These are phyloP conservation scores for Cancer borealis DNA, from an alignment of 2,888 invertebrate species.

Conservation along the genomic window DNA sequence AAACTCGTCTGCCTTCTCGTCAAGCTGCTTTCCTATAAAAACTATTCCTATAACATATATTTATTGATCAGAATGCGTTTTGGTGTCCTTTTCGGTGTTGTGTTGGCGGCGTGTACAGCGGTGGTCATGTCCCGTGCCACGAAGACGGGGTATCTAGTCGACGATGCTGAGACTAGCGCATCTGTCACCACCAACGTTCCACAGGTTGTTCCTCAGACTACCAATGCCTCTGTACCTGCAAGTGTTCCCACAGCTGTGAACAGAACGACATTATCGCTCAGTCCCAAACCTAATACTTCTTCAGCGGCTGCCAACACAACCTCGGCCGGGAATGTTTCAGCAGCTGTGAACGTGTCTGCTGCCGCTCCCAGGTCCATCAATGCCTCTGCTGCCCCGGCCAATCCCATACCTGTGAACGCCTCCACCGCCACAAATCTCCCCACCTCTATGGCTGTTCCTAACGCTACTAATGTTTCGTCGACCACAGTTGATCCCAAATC, in stretches of 20 bases:
- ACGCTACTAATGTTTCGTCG: neutral
- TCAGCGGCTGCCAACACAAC: neutral
- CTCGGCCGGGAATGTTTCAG: neutral
- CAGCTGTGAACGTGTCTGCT: neutral
- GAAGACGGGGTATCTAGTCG: neutral
- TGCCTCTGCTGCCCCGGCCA: no score
- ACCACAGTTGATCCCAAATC: neutral
- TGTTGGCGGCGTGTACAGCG: neutral
- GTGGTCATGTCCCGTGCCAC: neutral
- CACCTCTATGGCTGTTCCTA: neutral
- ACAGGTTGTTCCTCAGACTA: neutral
- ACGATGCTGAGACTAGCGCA: neutral
- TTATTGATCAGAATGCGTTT: no score
- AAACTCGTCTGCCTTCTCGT: no score
- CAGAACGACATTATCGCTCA: neutral
- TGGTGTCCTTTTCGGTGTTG: no score
- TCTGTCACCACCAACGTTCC: neutral
- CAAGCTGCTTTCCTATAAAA: no score
- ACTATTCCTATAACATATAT: no score
- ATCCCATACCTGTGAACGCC: no score
- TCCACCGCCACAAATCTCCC: neutral
- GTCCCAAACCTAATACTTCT: neutral
- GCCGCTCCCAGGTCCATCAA: no score
- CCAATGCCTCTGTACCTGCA: neutral
- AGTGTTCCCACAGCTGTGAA: neutral